Conservation (phyloP, 2,888 invertebrate species). For the Tineola bisselliella region DNA sequence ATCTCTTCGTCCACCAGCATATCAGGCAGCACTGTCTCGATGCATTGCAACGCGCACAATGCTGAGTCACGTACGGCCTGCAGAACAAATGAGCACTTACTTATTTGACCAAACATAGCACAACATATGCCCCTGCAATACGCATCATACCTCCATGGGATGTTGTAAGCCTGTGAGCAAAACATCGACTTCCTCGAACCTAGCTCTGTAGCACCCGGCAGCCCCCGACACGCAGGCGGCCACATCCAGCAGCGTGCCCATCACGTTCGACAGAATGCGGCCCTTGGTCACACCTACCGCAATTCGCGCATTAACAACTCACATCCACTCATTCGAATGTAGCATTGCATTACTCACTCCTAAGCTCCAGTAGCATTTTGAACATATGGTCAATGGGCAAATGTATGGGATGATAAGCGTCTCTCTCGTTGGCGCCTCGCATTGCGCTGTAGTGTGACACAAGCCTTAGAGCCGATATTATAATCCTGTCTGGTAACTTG, state of each 20-base stretch:
- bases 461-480: constrained; percentile 44
- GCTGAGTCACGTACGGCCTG: constrained; percentile 82
- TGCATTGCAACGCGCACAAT: constrained; percentile 75
- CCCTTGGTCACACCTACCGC: constrained; percentile 69
- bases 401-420: constrained; percentile 76
- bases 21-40: constrained; percentile 76
- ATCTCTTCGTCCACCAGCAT: constrained; percentile 68
- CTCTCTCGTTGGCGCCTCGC: constrained; percentile 47
- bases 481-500: neutral
- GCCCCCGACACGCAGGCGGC: constrained; percentile 78
- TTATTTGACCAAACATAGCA: too few species aligned
- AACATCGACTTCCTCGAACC: constrained; percentile 77
- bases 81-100: too few species aligned
- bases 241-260: constrained; percentile 82
- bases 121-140: too few species aligned
- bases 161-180: constrained; percentile 82
- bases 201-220: constrained; percentile 69
- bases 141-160: constrained; percentile 66
- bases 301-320: too few species aligned
- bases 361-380: constrained; percentile 78
- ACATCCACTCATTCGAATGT: too few species aligned
- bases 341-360: constrained; percentile 68
- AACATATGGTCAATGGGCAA: constrained; percentile 87
- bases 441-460: constrained; percentile 79
- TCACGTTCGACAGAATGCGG: constrained; percentile 80